Conservation (phyloP, 1,140 invertebrate genomes). For the Penaeus indicus region DNA sequence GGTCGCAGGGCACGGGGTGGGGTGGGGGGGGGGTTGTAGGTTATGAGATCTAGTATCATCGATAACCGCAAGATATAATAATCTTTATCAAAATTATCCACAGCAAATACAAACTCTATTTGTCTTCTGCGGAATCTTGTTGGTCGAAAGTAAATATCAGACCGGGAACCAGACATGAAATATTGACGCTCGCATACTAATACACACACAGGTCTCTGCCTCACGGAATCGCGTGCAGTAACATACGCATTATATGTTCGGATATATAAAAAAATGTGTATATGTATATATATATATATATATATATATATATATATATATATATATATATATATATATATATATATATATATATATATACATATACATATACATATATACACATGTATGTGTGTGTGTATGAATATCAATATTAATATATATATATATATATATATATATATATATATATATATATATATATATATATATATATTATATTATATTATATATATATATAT, state of each 20-base stretch:
- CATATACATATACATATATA: not conserved
- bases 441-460: not conserved
- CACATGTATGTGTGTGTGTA: not conserved
- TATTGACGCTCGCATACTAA: too few relatives aligned
- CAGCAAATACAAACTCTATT: too few relatives aligned
- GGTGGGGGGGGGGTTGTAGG: too few relatives aligned
- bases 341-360: constrained; percentile 4
- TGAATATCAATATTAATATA: not conserved
- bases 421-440: not conserved
- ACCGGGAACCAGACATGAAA: too few relatives aligned
- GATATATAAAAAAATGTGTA: constrained; percentile 19
- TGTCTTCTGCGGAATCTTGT: too few relatives aligned
- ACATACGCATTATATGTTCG: not conserved
- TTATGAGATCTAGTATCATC: too few relatives aligned
- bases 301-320: not conserved
- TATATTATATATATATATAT: too few relatives aligned
- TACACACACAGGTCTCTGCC: not conserved
- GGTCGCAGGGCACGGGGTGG: too few relatives aligned
- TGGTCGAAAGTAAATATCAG: too few relatives aligned
- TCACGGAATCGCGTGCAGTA: not conserved
- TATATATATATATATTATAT: too few relatives aligned
- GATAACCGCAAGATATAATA: too few relatives aligned
- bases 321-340: constrained; percentile 6
- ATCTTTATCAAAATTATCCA: too few relatives aligned
- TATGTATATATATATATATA: not conserved